Conservation (phyloP, 2,113 vertebrate species). For the Egretta garzetta region DNA sequence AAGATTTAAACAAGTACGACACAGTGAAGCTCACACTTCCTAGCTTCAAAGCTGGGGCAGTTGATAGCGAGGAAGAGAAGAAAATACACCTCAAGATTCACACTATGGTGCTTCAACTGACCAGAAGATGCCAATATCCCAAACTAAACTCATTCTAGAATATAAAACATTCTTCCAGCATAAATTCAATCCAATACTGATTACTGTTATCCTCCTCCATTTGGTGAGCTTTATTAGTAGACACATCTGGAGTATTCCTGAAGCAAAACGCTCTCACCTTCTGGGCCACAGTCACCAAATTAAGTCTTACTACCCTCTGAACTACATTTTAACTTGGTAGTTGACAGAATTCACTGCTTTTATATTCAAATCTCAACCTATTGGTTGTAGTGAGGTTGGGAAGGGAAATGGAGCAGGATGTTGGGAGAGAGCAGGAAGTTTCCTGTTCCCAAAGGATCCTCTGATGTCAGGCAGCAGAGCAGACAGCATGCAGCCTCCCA, state of each 20-base stretch:
- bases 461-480: not conserved
- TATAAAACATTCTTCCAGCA: not conserved
- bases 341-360: not conserved
- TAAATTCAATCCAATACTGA: not conserved
- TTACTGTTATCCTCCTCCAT: not conserved
- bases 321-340: not conserved
- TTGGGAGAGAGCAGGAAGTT: not conserved
- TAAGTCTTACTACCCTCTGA: not conserved
- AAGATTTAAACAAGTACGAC: accelerated
- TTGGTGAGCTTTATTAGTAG: not conserved
- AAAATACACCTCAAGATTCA: not conserved
- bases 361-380: not conserved
- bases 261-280: not conserved
- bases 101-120: not conserved
- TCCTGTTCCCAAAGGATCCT: not conserved
- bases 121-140: not conserved
- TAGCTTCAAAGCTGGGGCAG: not conserved
- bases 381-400: not conserved
- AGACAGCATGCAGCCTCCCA: not conserved
- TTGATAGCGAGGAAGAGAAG: not conserved
- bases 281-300: accelerated
- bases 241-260: not conserved
- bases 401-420: not conserved
- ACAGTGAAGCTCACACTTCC: not conserved
- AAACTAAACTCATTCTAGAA: not conserved